These are phyloP conservation scores for Aphelinus certus DNA, from an alignment of 1,140 invertebrate genomes.

Conservation along the genomic window DNA sequence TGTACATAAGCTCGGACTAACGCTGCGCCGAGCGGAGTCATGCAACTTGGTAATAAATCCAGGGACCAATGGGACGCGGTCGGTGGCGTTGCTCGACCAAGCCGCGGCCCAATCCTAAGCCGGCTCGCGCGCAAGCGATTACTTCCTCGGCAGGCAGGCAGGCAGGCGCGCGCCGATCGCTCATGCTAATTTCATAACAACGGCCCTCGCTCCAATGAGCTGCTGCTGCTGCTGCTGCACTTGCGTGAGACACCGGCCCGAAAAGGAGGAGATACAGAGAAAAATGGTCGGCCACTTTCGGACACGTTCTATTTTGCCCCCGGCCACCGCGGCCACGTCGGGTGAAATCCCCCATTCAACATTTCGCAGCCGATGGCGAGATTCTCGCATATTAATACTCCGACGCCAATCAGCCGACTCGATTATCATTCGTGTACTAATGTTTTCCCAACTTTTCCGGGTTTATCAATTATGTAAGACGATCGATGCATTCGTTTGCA, in stretches of 20 bases:
- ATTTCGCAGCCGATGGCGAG: too few relatives aligned
- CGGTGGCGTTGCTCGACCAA: constrained; percentile 44
- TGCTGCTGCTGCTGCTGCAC: constrained; percentile 12
- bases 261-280: not conserved
- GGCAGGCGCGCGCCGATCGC: constrained; percentile 43
- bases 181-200: constrained; percentile 66
- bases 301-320: too few relatives aligned
- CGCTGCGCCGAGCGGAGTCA: constrained; percentile 35
- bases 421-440: too few relatives aligned
- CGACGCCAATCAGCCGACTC: too few relatives aligned
- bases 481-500: too few relatives aligned
- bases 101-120: constrained; percentile 33
- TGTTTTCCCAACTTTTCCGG: too few relatives aligned
- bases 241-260: not conserved
- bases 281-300: not conserved
- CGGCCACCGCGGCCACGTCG: too few relatives aligned
- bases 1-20: too few relatives aligned
- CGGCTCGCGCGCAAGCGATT: too few relatives aligned
- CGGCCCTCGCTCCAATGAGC: constrained; percentile 62
- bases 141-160: constrained; percentile 31
- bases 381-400: too few relatives aligned
- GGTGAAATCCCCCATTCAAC: too few relatives aligned
- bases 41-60: constrained; percentile 57
- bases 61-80: constrained; percentile 56
- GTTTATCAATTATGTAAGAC: too few relatives aligned